These are phyloP conservation scores for Tetragnatha versicolor DNA, from an alignment of 1,140 invertebrate species.

Conservation along the genomic window DNA sequence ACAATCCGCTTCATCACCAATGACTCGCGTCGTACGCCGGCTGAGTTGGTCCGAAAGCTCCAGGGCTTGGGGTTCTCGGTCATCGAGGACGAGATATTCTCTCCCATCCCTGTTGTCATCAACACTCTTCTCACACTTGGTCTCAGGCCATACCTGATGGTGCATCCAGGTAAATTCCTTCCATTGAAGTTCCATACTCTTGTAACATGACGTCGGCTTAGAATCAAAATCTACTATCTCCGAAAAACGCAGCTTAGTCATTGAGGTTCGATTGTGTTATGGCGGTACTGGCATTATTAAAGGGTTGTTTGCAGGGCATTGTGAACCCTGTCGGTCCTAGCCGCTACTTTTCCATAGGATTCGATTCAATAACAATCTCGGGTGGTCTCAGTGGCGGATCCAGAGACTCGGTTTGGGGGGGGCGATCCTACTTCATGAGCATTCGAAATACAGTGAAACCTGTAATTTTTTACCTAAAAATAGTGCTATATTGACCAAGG, in stretches of 20 bases:
- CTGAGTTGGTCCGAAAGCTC: conserved; percentile 64
- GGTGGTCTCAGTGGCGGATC: no score
- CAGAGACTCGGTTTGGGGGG: no score
- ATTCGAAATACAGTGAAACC: no score
- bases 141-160: conserved; percentile 67
- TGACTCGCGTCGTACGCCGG: conserved; percentile 68
- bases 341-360: no score
- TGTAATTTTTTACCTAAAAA: no score
- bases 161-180: conserved; percentile 65
- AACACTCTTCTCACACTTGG: conserved; percentile 63
- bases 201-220: no score
- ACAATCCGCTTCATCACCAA: conserved; percentile 69
- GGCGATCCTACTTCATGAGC: no score
- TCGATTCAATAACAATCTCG: no score
- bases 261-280: neutral
- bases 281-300: no score
- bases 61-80: conserved; percentile 66
- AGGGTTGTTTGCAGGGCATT: no score
- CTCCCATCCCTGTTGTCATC: conserved; percentile 67
- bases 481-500: no score
- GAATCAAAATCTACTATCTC: neutral
- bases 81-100: conserved; percentile 65
- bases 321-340: no score
- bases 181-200: neutral
- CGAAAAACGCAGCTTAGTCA: neutral